Evolutionary conservation across 2,888 invertebrate species (phyloP).

Genomic region (Ischnura elegans): DNA sequence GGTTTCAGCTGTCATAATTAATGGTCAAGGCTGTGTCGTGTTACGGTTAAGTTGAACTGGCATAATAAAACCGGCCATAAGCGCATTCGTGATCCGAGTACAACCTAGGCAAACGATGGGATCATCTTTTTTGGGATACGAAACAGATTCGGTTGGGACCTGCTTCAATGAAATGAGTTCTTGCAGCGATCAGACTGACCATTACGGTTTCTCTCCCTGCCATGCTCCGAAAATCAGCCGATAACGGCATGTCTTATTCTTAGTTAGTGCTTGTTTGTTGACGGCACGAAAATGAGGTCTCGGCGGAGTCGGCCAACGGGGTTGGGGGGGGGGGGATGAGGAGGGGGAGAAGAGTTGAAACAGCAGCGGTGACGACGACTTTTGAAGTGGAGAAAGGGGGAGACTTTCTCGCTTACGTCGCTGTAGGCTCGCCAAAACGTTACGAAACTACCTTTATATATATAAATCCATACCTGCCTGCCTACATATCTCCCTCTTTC

Average conservation of each 20-base stretch:
- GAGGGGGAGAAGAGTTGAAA: neutral
- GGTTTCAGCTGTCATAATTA: too few relatives aligned
- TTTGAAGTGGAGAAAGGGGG: constrained; percentile 20
- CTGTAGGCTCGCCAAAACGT: constrained; percentile 52
- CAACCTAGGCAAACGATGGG: too few relatives aligned
- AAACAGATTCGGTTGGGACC: too few relatives aligned
- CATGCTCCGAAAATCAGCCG: neutral
- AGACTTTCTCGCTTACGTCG: constrained; percentile 62
- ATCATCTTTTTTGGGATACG: too few relatives aligned
- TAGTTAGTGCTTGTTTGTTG: neutral
- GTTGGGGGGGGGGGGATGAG: neutral
- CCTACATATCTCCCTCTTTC: neutral
- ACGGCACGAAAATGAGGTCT: neutral
- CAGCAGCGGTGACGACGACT: neutral
- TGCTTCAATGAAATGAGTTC: too few relatives aligned
- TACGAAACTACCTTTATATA: constrained; percentile 26
- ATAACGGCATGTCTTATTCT: neutral
- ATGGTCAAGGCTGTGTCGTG: too few relatives aligned
- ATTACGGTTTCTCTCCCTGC: neutral
- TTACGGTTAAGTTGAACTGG: too few relatives aligned
- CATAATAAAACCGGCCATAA: too few relatives aligned
- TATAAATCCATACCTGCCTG: too few relatives aligned
- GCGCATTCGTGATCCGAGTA: too few relatives aligned
- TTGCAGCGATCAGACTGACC: too few relatives aligned
- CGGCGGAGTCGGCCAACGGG: too few relatives aligned